Evolutionary conservation across 1,140 invertebrate genomes (phyloP), one percentile per base, ranked within the genome.

Genomic region (Magallana gigas): DNA sequence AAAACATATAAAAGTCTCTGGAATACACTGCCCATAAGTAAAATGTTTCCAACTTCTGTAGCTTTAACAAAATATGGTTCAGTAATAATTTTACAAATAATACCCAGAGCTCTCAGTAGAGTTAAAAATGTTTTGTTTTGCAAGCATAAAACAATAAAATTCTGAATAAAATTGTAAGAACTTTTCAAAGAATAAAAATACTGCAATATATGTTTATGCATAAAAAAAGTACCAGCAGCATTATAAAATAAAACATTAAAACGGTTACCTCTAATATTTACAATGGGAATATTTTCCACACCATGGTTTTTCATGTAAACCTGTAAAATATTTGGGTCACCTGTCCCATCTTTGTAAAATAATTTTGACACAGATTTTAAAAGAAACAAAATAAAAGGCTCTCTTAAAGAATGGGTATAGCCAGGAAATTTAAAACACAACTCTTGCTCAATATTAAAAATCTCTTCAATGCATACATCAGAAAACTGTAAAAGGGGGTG

Each of bases 401-500:
- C 23, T 48, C 64, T 9, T 64, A 16, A 64, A 48, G 8, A 71
- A 57, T 18, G 8, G 8, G 18, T 76, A 81, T 18, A 8, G 18
- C 16, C 48, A 16, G 1, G 48, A 18, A 68, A n/a, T 8, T 56
- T 8, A 9, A 71, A 48, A 68, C 16, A 23, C 29, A 18, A 60
- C 0, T 59, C 57, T 23, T 71, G 23, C 36, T 86, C 85, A 59
- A 86, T 58, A 29, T 29, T 60, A 56, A 56, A 48, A 86, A 81
- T 71, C 82, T 80, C 83, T 62, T 87, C 64, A 83, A 36, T 14
- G 80, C 82, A 64, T 23, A 57, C 16, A 8, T 87, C 85, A 12
- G 85, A 81, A 87, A 87, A 87, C 36, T 87, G 85, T 56, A 87
- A 57, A 8, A 84, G n/a, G 0, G 86, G 86, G 48, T 87, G 62